Percentiles rank a stretch among this genome's conserved stretches.
These are phyloP conservation scores for Balanococcus diminutus DNA, from an alignment of 2,888 invertebrate genomes.

Conservation along the genomic window DNA sequence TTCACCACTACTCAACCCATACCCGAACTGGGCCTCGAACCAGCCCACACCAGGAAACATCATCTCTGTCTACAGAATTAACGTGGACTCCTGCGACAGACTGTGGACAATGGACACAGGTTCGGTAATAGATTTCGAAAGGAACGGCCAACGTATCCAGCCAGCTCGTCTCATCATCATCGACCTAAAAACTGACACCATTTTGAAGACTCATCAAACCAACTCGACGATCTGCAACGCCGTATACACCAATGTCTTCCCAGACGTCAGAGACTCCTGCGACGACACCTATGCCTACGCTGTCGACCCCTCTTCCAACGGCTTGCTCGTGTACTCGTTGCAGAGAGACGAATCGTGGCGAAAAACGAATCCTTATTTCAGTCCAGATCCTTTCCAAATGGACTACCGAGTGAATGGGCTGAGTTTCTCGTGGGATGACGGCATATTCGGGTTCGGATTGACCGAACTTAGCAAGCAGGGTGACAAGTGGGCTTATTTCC, in stretches of 20 bases:
- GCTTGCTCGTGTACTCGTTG: conserved; percentile 77
- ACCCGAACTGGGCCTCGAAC: conserved; percentile 77
- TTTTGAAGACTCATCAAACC: conserved; percentile 65
- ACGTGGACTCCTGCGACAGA: conserved; percentile 78
- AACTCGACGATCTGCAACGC: conserved; percentile 63
- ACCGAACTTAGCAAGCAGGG: conserved; percentile 73
- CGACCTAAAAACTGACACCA: conserved; percentile 74
- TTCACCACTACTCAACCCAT: conserved; percentile 79
- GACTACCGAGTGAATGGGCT: conserved; percentile 63
- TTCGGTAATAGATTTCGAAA: conserved; percentile 66
- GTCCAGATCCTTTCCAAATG: conserved; percentile 74
- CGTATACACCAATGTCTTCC: conserved; percentile 87
- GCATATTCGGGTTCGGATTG: conserved; percentile 78
- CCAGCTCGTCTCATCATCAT: conserved; percentile 69
- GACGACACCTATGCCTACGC: conserved; percentile 80
- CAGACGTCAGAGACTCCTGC: conserved; percentile 74
- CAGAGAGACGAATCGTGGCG: conserved; percentile 79
- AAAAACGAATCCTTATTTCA: conserved; percentile 77
- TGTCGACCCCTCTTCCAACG: conserved; percentile 65
- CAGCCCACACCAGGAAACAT: conserved; percentile 76
- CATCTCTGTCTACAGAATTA: conserved; percentile 76
- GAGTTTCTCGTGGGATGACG: conserved; percentile 87
- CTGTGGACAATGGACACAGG: conserved; percentile 85
- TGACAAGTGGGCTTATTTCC: conserved; percentile 76
- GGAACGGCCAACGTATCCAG: conserved; percentile 44